Base-by-base conservation (phyloP, 2,888 invertebrate genomes). In the Abscondita cerata region DNA sequence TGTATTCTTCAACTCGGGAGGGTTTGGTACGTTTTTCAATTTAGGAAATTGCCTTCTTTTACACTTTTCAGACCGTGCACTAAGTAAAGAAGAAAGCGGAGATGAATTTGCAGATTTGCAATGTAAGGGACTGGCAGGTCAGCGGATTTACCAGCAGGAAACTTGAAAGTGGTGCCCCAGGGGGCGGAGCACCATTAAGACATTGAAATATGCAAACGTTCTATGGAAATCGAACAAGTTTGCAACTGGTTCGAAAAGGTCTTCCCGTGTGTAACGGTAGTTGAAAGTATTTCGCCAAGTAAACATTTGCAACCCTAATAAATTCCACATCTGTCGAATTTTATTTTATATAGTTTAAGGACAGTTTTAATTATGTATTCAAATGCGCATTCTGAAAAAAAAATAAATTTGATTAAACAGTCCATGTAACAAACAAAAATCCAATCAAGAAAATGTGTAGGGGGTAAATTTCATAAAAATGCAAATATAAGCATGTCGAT, bases 221-320 rank as follows among this genome's bases (percentile, higher is more conserved):
- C 56, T 64, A 64, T 59, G 64, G 60, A 59, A 64, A 64, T 64
- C 59, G 64, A 59, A 64, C 64, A 60, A 61, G 61, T 64, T 64
- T 46, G 51, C 38, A 63, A 59, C 50, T 46, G 53, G 18, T 31
- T 55, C 36, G 40, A 12, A 46, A 40, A 56, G 40, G 38, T 38
- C 4, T 50, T 57, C 56, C 36, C 52, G 47, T 11, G n/a, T n/a
- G n/a, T n/a, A n/a, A n/a, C n/a, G n/a, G n/a, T n/a, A n/a, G n/a
- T n/a, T n/a, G n/a, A n/a, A n/a, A n/a, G n/a, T n/a, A n/a, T n/a
- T n/a, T n/a, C n/a, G n/a, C n/a, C n/a, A n/a, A n/a, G n/a, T n/a
- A n/a, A n/a, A n/a, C n/a, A n/a, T n/a, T n/a, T n/a, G n/a, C n/a
- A n/a, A n/a, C n/a, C n/a, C n/a, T n/a, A n/a, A n/a, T n/a, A n/a